Base-by-base conservation (phyloP, 2,797 vertebrate species). In the Chloroceryle amazona region DNA sequence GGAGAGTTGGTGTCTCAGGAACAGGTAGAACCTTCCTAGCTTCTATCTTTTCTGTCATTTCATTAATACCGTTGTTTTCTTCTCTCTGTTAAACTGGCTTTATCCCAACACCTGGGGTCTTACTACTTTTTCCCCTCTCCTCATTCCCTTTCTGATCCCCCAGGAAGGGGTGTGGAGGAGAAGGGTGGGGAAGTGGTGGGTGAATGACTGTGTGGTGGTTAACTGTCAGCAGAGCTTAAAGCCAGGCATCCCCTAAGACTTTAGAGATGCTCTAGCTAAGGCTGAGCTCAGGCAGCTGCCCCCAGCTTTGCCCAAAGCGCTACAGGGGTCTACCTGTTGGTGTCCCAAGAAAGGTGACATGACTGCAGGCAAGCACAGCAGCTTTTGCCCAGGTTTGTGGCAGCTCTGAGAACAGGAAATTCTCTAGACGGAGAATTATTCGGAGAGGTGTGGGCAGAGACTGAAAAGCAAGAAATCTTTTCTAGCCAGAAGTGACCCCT, bases 391-490 rank as follows among this genome's bases (percentile, higher is more conserved):
- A n/a, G 37, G 71, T 70, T 79, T 79, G 81, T 76, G 90, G 87
- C 82, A 94, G 61, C 67, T 60, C 81, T 92, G 89, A 95, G 73
- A 95, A 92, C 92, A 96, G 96, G 93, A 96, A 97, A 82, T 90
- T 89, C 90, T 60, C 55, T 41, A 96, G 96, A 95, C 95, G 93
- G 80, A 37, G 37, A 37, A 37, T 66, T 47, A 51, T 79, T 95
- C 4, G 3, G 67, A 70, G 86, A 89, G 92, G 42, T 94, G 94
- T 95, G 78, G 93, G 93, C 86, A 94, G 88, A 89, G 80, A 79
- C 47, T 7, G 5, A 79, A 76, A 93, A 62, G 58, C 73, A 60
- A 95, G 71, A 95, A 55, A 95, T 44, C 86, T 71, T 93, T 92
- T 87, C 89, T 81, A 90, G 67, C 67, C 81, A 67, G 8, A 57